A percentile compares a stretch with the other conserved stretches of the same genome.
Conservation (phyloP, 2,797 vertebrate genomes). For the Aldrovandia affinis region DNA sequence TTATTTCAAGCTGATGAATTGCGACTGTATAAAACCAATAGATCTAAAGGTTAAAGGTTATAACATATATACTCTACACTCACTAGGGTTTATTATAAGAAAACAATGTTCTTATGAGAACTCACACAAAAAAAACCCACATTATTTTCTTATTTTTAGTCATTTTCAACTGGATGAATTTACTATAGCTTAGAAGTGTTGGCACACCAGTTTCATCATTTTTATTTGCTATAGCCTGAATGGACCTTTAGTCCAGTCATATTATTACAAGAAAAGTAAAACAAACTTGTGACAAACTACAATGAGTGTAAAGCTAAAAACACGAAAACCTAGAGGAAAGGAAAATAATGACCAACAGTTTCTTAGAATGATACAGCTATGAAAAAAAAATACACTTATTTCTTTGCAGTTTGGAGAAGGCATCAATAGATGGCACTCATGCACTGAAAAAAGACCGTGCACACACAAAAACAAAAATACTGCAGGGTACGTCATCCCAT, state of each 20-base stretch:
- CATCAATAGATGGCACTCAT: constrained; percentile 23
- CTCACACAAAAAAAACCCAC: too few species aligned
- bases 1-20: too few species aligned
- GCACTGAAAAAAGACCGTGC: not conserved
- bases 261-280: not conserved
- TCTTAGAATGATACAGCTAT: too few species aligned
- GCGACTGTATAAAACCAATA: too few species aligned
- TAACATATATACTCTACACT: too few species aligned
- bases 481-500: constrained; percentile 19
- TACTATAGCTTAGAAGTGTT: not conserved
- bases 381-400: not conserved
- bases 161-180: not conserved
- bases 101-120: too few species aligned
- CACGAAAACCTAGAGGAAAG: too few species aligned
- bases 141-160: too few species aligned
- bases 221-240: not conserved
- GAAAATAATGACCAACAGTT: too few species aligned
- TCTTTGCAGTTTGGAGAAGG: not conserved
- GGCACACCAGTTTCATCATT: not conserved
- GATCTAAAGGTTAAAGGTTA: too few species aligned
- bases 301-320: too few species aligned
- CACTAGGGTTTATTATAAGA: too few species aligned
- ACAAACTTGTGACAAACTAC: not conserved
- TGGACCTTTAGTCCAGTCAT: not conserved
- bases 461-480: constrained; percentile 8